Base-by-base conservation (phyloP, 2,888 invertebrate species). In the Micoletzkya japonica region DNA sequence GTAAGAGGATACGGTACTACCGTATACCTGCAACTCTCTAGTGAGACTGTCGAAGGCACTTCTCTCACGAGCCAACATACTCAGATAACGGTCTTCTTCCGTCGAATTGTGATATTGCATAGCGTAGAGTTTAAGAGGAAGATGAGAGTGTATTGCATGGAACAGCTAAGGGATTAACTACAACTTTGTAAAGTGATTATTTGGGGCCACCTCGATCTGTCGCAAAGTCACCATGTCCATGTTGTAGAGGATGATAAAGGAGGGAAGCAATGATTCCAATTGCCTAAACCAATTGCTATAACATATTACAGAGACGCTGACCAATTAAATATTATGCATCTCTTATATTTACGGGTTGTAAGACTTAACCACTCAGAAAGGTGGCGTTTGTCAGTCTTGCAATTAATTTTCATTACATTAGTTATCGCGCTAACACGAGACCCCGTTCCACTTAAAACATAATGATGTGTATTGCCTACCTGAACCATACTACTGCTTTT, bases 81-180 rank as follows among this genome's bases (percentile, higher is more conserved):
- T 94, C 44, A 98, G 89, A 87, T 95, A 98, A 2, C 93, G 91
- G 87, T 98, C 97, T 87, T 98, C 98, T 87, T 98, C 98, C 0
- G 94, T 93, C 7, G 97, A 96, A 73, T 92, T 92, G 14, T 91
- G 91, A 86, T 95, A 94, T 76, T 95, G 90, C 61, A 98, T 86
- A 82, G 95, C 94, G 87, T 93, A 97, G 10, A 97, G 91, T 82
- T 91, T 75, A 20, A 87, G 76, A 39, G 85, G 84, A 49, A 73
- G 61, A 6, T 81, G 80, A 0, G 87, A 24, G 17, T 52, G 6
- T 17, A n/a, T 52, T n/a, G n/a, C 52, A 14, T 14, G 24, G 52
- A 14, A 52, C 7, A 52, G n/a, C 7, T 39, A 7, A 39, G 17
- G 17, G 17, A 39, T 17, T 17, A 17, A 39, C 39, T 10, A 39